phyloP scores from a whole-genome alignment of 2,113 vertebrate genomes.

The Lepisosteus oculatus region DNA sequence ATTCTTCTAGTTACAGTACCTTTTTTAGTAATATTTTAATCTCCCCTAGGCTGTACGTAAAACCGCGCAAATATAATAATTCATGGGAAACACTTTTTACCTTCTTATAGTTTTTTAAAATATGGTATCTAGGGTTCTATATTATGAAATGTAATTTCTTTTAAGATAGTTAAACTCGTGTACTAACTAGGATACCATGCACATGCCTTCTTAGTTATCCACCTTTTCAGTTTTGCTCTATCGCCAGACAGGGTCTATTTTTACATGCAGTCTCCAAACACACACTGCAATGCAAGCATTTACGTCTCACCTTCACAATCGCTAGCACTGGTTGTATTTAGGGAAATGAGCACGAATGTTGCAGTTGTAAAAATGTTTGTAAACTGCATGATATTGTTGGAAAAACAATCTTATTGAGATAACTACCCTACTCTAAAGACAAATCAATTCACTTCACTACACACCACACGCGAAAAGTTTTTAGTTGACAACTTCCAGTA shows the following conservation, averaged over 20 bases:
- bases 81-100: no score
- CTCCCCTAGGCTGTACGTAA: no score
- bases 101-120: no score
- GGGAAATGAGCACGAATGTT: slow-evolving; percentile 25
- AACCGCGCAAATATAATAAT: no score
- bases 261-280: slow-evolving; percentile 28
- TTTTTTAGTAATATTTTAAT: no score
- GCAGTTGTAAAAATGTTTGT: slow-evolving; percentile 3
- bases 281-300: slow-evolving; percentile 17
- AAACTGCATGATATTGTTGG: slow-evolving; percentile 25
- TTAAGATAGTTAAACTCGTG: no score
- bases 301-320: slow-evolving; percentile 48
- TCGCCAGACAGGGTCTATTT: slow-evolving; percentile 33
- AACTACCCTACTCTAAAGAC: background rate
- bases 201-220: slow-evolving; percentile 11
- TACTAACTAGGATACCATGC: background rate
- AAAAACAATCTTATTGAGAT: background rate
- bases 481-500: no score
- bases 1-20: no score
- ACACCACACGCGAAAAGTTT: background rate
- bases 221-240: no score
- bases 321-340: slow-evolving; percentile 24
- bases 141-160: no score
- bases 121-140: no score
- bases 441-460: no score